Percentiles rank a stretch among this genome's conserved stretches.
phyloP scores from a whole-genome alignment of 2,113 vertebrate genomes.

The Erythrocercus mccallii region DNA sequence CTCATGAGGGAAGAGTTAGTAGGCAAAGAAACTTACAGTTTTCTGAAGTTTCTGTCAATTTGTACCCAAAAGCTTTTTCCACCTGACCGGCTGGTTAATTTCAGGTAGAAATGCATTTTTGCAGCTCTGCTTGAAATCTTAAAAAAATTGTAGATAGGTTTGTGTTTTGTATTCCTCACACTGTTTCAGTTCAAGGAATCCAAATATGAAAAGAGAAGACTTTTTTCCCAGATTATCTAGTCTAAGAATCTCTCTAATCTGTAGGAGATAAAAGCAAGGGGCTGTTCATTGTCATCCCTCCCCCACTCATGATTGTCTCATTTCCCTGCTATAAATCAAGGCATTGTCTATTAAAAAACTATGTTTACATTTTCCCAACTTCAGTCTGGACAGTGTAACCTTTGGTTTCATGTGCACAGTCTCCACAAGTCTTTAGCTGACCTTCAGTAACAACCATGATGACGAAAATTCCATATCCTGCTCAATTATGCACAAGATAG shows the following conservation, averaged over 20 bases:
- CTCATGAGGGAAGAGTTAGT: neutral
- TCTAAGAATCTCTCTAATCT: neutral
- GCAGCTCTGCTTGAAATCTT: neutral
- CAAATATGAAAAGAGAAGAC: neutral
- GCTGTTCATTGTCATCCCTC: neutral
- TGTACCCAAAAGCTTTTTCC: neutral
- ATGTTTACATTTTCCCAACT: neutral
- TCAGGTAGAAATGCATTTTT: neutral
- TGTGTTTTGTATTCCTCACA: neutral
- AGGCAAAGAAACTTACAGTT: neutral
- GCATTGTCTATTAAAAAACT: neutral
- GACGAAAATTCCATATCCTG: neutral
- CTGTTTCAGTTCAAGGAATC: neutral
- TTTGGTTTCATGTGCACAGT: neutral
- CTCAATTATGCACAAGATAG: neutral
- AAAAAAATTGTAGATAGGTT: neutral
- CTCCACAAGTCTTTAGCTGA: neutral
- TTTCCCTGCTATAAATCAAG: neutral
- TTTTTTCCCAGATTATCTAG: neutral
- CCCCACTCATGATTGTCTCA: accelerated
- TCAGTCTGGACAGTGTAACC: neutral
- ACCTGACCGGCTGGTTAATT: neutral
- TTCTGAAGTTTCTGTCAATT: neutral
- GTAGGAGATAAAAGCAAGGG: neutral
- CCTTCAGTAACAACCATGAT: neutral